phyloP scores from a whole-genome alignment of 2,113 vertebrate genomes.

The Carassius gibelio region DNA sequence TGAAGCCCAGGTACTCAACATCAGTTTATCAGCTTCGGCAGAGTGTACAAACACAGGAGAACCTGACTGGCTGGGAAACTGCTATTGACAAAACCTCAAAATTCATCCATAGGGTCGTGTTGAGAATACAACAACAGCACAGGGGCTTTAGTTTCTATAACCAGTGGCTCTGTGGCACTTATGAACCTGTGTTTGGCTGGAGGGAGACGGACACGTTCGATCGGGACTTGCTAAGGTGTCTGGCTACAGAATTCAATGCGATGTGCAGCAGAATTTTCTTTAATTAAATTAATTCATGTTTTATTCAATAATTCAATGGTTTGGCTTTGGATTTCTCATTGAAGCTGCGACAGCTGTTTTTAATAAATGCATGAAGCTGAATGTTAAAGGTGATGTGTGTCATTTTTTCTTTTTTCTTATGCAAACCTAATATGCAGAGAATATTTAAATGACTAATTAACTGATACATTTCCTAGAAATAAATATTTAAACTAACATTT shows the following conservation, averaged over 20 bases:
- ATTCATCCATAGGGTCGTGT: not conserved
- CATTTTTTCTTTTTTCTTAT: not conserved
- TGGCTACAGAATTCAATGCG: not conserved
- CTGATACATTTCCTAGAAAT: too few species aligned
- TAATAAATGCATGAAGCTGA: not conserved
- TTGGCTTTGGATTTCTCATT: not conserved
- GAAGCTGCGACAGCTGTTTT: not conserved
- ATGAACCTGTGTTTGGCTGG: not conserved
- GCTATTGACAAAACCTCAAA: conserved; percentile 19
- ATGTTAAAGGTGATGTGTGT: not conserved
- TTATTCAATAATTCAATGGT: not conserved
- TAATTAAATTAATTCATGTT: not conserved
- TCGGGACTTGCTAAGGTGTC: not conserved
- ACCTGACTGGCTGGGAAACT: not conserved
- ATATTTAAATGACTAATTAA: not conserved
- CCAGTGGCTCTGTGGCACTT: not conserved
- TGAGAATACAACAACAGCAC: not conserved
- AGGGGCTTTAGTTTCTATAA: not conserved
- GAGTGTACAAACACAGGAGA: conserved; percentile 10
- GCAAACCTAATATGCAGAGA: not conserved
- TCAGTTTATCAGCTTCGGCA: conserved; percentile 41
- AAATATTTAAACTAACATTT: not conserved
- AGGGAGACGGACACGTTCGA: not conserved
- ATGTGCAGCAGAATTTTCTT: not conserved
- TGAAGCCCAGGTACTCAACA: conserved; percentile 35